Percentiles rank a stretch among this genome's conserved stretches.
Conservation (phyloP, 2,113 vertebrate species). For the Sclerurus mexicanus region DNA sequence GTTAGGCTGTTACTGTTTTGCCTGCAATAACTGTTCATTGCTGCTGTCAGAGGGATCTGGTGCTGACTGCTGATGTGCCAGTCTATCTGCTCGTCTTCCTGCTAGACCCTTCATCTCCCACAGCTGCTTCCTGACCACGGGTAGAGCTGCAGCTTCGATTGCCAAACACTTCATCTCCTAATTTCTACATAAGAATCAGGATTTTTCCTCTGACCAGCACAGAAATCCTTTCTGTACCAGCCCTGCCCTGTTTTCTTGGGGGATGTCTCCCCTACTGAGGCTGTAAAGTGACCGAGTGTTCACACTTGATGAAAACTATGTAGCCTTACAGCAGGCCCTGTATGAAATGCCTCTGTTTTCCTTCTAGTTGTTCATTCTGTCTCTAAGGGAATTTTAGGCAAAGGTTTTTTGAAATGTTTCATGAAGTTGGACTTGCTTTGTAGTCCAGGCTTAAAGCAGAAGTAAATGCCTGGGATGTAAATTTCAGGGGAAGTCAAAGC, state of each 20-base stretch:
- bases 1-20: background rate
- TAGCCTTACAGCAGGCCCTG: background rate
- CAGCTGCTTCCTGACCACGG: background rate
- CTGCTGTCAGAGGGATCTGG: conserved; percentile 12
- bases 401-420: background rate
- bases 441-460: background rate
- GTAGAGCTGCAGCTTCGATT: background rate
- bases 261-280: background rate
- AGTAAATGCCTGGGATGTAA: background rate
- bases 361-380: background rate
- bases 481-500: background rate
- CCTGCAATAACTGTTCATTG: background rate
- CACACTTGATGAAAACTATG: background rate
- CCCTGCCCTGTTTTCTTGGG: background rate
- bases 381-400: background rate
- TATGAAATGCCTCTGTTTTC: background rate
- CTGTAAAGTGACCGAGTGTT: background rate
- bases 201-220: background rate
- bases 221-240: background rate
- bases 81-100: background rate
- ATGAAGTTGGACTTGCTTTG: background rate
- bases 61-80: background rate
- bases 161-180: background rate
- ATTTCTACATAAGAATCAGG: background rate
- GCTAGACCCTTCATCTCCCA: background rate